Evolutionary conservation across 37 sponge, comb jelly and placozoan genomes (phyloP).

Genomic region (Axinella damicornis): DNA sequence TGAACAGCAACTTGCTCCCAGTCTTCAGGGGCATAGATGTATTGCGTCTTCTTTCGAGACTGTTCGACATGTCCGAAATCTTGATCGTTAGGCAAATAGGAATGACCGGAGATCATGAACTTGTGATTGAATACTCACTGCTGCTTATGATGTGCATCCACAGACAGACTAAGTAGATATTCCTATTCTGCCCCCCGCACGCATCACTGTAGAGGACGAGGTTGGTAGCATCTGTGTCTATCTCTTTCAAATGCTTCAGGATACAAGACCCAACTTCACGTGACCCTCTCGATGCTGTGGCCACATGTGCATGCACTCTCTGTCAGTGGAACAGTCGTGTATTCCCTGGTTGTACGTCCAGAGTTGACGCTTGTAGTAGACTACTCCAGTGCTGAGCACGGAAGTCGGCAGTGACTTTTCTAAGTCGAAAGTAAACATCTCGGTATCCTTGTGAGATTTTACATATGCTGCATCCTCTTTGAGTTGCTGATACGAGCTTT

Average conservation of each 20-base stretch:
- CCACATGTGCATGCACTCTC: constrained; percentile 47
- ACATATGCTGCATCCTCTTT: constrained; percentile 41
- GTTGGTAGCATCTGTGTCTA: neutral
- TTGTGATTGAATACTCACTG: constrained; percentile 32
- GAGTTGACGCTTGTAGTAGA: constrained; percentile 40
- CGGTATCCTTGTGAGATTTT: constrained; percentile 1
- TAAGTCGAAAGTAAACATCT: constrained; percentile 31
- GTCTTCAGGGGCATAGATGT: constrained; percentile 45
- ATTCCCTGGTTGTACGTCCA: constrained; percentile 55
- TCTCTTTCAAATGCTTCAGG: constrained; percentile 4
- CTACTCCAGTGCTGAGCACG: constrained; percentile 17
- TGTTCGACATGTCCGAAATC: constrained; percentile 31
- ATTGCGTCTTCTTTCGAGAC: neutral
- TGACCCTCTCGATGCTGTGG: constrained; percentile 36
- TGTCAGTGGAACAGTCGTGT: constrained; percentile 12
- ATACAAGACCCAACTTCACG: constrained; percentile 25
- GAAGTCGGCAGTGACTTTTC: constrained; percentile 34
- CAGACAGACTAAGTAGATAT: constrained; percentile 24
- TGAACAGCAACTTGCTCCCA: constrained; percentile 17
- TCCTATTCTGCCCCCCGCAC: constrained; percentile 44
- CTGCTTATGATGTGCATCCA: constrained; percentile 33
- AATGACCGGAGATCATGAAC: constrained; percentile 47
- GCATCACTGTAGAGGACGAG: constrained; percentile 32
- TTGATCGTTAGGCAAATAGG: constrained; percentile 47
- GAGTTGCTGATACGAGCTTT: constrained; percentile 6